Evolutionary conservation across 2,797 vertebrate species (phyloP), one percentile per base, ranked within the genome.

Genomic region (Acipenser transmontanus): DNA sequence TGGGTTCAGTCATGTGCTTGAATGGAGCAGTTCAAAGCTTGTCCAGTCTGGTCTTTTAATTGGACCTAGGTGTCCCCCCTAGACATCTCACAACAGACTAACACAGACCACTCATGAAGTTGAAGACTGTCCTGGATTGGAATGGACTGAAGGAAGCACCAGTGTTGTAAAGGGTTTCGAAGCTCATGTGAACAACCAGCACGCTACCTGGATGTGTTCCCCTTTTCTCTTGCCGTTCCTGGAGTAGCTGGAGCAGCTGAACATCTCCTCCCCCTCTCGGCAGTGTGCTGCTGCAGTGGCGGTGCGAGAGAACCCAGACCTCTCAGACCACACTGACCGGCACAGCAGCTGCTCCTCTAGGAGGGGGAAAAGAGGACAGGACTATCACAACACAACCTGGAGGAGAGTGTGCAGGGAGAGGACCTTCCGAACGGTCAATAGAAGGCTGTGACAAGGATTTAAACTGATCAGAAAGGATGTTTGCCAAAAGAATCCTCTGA

Each of bases 261-360:
- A 89, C 89, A 96, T 91, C 80, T 93, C 88, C 80, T 98, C 93
- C 0, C 77, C 68, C 0, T 7, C 1, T 1, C 85, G 79, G 2
- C 93, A 96, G 72, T 7, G 82, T 61, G 80, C 87, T 60, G 70
- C 6, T 0, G 82, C 85, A 0, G 14, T 73, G 66, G 89, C 81
- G 0, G 4, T 64, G 1, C 51, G 17, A 0, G 66, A 59, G 7
- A 70, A 78, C 8, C 81, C 89, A 0, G 92, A 95, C 77, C 61
- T 82, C 0, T 82, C 82, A 0, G 94, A 96, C 94, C 95, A 95
- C 81, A 92, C 91, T 0, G 92, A 92, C 66, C 93, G 89, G 73
- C 94, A 96, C 14, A 89, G 76, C 50, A 95, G 87, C 71, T 78
- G 84, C 68, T 70, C 74, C 0, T 74, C 93, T 96, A 77, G 52